Conservation (phyloP, 2,113 vertebrate genomes). For the Gasterosteus aculeatus region DNA sequence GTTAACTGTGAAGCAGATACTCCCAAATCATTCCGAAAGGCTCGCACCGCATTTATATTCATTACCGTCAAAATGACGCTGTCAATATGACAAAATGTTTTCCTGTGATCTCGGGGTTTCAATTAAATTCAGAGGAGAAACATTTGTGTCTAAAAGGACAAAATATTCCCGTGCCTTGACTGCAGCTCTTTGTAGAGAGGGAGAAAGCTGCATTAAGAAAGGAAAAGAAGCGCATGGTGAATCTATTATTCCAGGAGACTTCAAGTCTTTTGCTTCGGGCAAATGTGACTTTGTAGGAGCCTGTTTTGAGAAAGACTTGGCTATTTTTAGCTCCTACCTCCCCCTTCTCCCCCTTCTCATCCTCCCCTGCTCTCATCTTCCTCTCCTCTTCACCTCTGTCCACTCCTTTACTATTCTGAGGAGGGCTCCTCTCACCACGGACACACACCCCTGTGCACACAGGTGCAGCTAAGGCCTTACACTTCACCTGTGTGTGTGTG, state of each 20-base stretch:
- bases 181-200: slow-evolving; percentile 29
- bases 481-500: slow-evolving; percentile 47
- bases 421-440: slow-evolving; percentile 54
- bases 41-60: slow-evolving; percentile 9
- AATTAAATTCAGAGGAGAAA: slow-evolving; percentile 1
- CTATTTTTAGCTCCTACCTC: slow-evolving; percentile 64
- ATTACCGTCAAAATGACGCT: slow-evolving; percentile 16
- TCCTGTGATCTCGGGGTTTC: slow-evolving; percentile 18
- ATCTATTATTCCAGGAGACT: slow-evolving; percentile 69
- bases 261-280: slow-evolving; percentile 64
- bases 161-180: slow-evolving; percentile 12
- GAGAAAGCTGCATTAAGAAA: slow-evolving; percentile 26
- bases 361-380: slow-evolving; percentile 18
- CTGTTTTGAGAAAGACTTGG: slow-evolving; percentile 47
- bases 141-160: slow-evolving; percentile 27
- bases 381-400: slow-evolving; percentile 54
- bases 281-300: slow-evolving; percentile 67
- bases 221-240: slow-evolving; percentile 27
- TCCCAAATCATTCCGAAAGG: not conserved
- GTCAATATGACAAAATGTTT: slow-evolving; percentile 6
- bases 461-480: slow-evolving; percentile 65
- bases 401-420: slow-evolving; percentile 67
- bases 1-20: not conserved
- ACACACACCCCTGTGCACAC: slow-evolving; percentile 73
- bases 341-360: slow-evolving; percentile 16